Percentiles rank a stretch among this genome's conserved stretches.
Evolutionary conservation across 2,888 invertebrate genomes (phyloP).

Genomic region (Chymomyza procnemis): DNA sequence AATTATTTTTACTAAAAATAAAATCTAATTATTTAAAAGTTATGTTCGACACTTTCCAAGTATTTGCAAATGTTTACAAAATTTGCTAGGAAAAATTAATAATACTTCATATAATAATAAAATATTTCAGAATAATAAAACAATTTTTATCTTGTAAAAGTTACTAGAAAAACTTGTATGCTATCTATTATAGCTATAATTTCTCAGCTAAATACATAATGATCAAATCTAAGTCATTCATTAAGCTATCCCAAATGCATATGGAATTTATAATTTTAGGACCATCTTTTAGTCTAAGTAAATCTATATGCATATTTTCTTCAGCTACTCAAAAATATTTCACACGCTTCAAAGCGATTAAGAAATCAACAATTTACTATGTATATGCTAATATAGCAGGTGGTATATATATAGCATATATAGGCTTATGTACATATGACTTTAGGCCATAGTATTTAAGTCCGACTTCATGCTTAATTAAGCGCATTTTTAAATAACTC

Average conservation of each 20-base stretch:
- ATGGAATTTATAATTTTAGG: background rate
- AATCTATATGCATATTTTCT: background rate
- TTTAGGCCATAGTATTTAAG: slow-evolving; percentile 27
- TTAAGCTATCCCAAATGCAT: background rate
- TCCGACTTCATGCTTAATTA: slow-evolving; percentile 66
- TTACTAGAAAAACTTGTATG: too few relatives aligned
- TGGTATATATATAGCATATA: background rate
- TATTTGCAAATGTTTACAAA: too few relatives aligned
- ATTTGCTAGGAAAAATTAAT: too few relatives aligned
- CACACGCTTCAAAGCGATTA: slow-evolving; percentile 1
- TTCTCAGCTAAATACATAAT: background rate
- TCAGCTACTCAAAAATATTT: background rate
- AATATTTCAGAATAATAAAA: too few relatives aligned
- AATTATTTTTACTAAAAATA: too few relatives aligned
- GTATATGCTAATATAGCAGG: background rate
- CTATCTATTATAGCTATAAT: too few relatives aligned
- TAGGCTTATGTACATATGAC: background rate
- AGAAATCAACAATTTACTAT: background rate
- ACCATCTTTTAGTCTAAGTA: background rate
- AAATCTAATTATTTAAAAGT: too few relatives aligned
- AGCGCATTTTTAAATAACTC: slow-evolving; percentile 57
- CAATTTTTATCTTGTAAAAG: too few relatives aligned
- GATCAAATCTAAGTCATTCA: background rate
- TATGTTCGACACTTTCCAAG: too few relatives aligned
- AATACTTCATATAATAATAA: too few relatives aligned